Conservation (phyloP, 1,140 invertebrate species). For the Nymphalis io region DNA sequence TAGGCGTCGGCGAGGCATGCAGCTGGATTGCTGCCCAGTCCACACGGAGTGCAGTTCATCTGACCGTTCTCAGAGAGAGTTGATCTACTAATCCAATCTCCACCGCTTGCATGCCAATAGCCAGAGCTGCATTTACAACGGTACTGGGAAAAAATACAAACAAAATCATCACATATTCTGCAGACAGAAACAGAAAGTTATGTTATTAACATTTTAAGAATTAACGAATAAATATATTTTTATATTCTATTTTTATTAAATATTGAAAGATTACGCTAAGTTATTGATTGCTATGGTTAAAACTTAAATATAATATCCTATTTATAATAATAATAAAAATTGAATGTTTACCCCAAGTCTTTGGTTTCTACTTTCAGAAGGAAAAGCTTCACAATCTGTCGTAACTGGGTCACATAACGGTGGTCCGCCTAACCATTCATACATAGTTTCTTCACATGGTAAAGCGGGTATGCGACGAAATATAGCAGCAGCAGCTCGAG, state of each 20-base stretch:
- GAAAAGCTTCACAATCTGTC: conserved; percentile 62
- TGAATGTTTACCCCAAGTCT: conserved; percentile 54
- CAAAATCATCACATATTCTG: too few relatives aligned
- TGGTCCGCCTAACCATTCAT: conserved; percentile 61
- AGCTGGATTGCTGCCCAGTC: conserved; percentile 55
- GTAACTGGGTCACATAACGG: conserved; percentile 61
- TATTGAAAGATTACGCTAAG: too few relatives aligned
- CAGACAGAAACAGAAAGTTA: too few relatives aligned
- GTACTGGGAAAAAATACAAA: conserved; percentile 48
- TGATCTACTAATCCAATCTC: conserved; percentile 48
- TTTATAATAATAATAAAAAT: not conserved
- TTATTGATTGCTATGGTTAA: too few relatives aligned
- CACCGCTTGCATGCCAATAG: conserved; percentile 58
- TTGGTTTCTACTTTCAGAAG: conserved; percentile 42
- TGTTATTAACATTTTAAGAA: too few relatives aligned
- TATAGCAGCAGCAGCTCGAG: conserved; percentile 62
- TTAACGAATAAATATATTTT: too few relatives aligned
- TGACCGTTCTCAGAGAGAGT: conserved; percentile 23
- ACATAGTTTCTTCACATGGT: conserved; percentile 65
- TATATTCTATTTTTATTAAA: too few relatives aligned
- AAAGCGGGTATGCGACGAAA: conserved; percentile 57
- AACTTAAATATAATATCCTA: too few relatives aligned
- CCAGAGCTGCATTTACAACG: conserved; percentile 63
- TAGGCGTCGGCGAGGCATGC: conserved; percentile 81
- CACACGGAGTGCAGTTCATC: conserved; percentile 61